Conservation (phyloP, 2,888 invertebrate genomes). For the Epiblema foenella region DNA sequence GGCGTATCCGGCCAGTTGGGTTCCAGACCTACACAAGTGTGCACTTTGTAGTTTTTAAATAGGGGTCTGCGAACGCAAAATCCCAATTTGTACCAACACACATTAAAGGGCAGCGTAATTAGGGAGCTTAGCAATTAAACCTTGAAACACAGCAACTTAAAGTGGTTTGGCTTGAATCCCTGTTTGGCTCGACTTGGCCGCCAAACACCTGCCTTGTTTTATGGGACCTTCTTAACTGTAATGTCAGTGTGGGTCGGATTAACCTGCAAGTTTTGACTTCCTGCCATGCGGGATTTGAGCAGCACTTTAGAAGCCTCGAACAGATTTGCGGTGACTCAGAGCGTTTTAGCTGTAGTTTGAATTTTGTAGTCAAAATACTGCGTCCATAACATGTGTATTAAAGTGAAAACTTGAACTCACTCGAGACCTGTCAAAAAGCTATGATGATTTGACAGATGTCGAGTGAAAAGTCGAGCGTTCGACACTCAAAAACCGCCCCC, state of each 20-base stretch:
- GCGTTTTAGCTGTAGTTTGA: not conserved
- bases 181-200: constrained; percentile 50
- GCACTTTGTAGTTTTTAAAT: constrained; percentile 31
- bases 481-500: too few species aligned
- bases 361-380: not conserved
- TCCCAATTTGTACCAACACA: constrained; percentile 51
- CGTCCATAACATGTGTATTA: not conserved
- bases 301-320: not conserved
- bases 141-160: constrained; percentile 57
- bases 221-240: constrained; percentile 22
- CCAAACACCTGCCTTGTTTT: constrained; percentile 35
- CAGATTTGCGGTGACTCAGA: not conserved
- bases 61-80: constrained; percentile 40
- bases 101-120: constrained; percentile 64
- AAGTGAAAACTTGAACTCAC: not conserved
- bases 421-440: too few species aligned
- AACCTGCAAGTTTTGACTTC: constrained; percentile 10
- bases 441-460: too few species aligned
- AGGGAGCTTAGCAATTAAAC: constrained; percentile 62
- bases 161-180: constrained; percentile 53
- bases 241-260: constrained; percentile 14
- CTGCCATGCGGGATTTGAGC: not conserved
- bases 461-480: too few species aligned
- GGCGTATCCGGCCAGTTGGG: constrained; percentile 14
- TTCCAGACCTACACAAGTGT: constrained; percentile 12